These are phyloP conservation scores for Nysson spinosus DNA, from an alignment of 2,888 invertebrate genomes.

Conservation along the genomic window DNA sequence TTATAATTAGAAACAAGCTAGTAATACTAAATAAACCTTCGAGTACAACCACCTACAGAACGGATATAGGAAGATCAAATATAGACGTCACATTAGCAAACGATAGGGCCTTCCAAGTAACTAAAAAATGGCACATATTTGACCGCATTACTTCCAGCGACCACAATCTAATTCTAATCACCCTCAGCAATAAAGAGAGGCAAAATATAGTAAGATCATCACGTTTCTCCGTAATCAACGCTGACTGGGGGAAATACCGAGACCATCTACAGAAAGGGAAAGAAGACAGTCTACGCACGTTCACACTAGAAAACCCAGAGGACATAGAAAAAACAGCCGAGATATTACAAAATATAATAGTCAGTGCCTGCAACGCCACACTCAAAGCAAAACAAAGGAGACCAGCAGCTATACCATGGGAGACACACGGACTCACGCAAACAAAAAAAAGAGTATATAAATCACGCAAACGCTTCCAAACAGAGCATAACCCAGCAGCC, in stretches of 20 bases:
- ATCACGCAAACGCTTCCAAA: not conserved
- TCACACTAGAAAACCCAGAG: not conserved
- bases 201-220: not conserved
- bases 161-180: not conserved
- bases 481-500: not conserved
- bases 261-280: not conserved
- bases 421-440: not conserved
- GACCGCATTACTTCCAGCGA: not conserved
- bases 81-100: not conserved
- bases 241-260: not conserved
- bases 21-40: not conserved
- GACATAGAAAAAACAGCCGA: not conserved
- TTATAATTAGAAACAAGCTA: not conserved
- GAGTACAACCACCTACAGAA: not conserved
- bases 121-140: not conserved
- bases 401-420: not conserved
- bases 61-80: not conserved
- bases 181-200: not conserved
- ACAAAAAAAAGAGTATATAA: not conserved
- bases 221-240: not conserved
- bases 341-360: not conserved
- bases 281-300: not conserved
- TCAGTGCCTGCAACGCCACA: not conserved
- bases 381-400: not conserved
- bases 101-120: too few species aligned